These are phyloP conservation scores for Halocynthia aurantium DNA, from an alignment of 23 tunicate species.

Conservation along the genomic window DNA sequence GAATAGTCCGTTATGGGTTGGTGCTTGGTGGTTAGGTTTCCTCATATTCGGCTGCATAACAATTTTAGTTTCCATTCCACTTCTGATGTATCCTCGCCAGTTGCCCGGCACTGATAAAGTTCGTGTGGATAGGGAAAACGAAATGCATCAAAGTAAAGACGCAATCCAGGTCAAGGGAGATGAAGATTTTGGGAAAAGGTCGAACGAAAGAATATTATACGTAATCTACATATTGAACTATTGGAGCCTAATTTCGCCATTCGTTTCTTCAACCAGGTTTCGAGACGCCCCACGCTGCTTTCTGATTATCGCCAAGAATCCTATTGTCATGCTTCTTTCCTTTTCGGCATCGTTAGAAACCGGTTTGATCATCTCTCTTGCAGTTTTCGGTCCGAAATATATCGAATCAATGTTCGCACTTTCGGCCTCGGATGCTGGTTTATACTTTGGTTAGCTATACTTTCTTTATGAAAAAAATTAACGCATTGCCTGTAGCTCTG, in stretches of 20 bases:
- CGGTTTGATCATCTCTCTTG: conserved; percentile 39
- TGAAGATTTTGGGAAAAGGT: conserved; percentile 22
- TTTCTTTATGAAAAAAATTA: neutral
- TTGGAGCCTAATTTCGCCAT: neutral
- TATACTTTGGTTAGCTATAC: conserved; percentile 35
- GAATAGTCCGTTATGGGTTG: conserved; percentile 55
- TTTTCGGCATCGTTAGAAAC: conserved; percentile 41
- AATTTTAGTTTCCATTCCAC: conserved; percentile 46
- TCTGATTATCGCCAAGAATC: conserved; percentile 23
- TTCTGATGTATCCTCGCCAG: conserved; percentile 49
- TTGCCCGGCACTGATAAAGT: conserved; percentile 49
- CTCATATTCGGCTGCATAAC: conserved; percentile 37
- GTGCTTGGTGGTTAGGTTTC: conserved; percentile 87
- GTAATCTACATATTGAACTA: neutral
- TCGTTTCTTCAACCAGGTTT: conserved; percentile 15
- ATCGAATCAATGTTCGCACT: conserved; percentile 53
- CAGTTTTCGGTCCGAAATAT: conserved; percentile 69
- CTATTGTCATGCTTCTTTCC: conserved; percentile 32
- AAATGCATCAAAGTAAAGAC: conserved; percentile 44
- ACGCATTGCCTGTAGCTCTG: neutral
- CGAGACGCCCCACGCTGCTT: conserved; percentile 22
- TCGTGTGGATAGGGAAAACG: conserved; percentile 46
- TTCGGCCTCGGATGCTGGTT: conserved; percentile 50
- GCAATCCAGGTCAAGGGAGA: conserved; percentile 16
- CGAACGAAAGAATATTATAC: neutral